phyloP scores from a whole-genome alignment of 2,113 vertebrate species.

The Diadophis punctatus region DNA sequence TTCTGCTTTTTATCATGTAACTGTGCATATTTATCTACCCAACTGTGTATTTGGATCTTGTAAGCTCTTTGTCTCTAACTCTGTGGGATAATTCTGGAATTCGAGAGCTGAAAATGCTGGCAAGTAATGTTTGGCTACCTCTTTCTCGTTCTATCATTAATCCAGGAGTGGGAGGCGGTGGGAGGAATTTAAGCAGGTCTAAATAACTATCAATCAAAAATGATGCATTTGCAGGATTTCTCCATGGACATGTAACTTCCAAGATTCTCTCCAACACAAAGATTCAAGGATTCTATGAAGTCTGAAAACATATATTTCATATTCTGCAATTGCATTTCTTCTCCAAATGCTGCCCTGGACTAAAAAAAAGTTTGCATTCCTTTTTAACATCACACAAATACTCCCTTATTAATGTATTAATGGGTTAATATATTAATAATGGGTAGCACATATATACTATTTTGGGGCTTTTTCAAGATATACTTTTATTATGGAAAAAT shows the following conservation, averaged over 20 bases:
- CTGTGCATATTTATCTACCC: not conserved
- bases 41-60: not conserved
- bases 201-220: not conserved
- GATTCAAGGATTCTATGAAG: not conserved
- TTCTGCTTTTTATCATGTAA: not conserved
- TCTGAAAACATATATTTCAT: slow-evolving; percentile 4
- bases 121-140: not conserved
- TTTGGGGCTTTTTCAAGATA: too few species aligned
- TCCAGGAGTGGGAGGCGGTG: not conserved
- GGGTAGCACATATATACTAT: too few species aligned
- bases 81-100: not conserved
- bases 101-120: not conserved
- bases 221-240: not conserved
- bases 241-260: not conserved
- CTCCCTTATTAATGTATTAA: too few species aligned
- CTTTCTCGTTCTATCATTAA: not conserved
- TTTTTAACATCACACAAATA: too few species aligned
- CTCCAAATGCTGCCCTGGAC: slow-evolving; percentile 29
- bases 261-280: slow-evolving; percentile 4
- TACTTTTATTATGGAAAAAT: too few species aligned
- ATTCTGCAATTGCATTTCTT: not conserved
- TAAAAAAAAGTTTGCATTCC: too few species aligned
- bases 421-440: too few species aligned
- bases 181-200: not conserved
- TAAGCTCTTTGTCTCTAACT: not conserved